phyloP scores from a whole-genome alignment of 2,888 invertebrate species.

The Trichopoda pennipes region DNA sequence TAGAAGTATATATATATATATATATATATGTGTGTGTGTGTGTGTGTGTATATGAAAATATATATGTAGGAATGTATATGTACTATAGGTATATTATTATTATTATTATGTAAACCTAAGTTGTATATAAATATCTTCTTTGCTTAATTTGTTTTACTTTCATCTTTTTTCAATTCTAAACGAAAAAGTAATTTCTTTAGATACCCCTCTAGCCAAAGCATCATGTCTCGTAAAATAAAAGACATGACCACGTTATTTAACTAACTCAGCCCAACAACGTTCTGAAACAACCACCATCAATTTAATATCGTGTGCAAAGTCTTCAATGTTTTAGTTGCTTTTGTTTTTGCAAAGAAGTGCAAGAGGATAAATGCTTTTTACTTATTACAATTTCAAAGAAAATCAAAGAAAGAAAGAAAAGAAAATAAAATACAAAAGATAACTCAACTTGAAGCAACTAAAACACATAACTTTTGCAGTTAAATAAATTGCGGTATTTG shows the following conservation, averaged over 20 bases:
- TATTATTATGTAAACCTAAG: no score
- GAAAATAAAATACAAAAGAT: neutral
- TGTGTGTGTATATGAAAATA: no score
- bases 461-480: slow-evolving; percentile 28
- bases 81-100: no score
- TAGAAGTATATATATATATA: no score
- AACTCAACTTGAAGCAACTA: neutral
- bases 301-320: neutral
- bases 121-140: slow-evolving; percentile 54
- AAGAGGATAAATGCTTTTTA: slow-evolving; percentile 79
- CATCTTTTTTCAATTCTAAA: neutral
- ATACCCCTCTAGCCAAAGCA: slow-evolving; percentile 69
- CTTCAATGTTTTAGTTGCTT: neutral
- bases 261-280: slow-evolving; percentile 26
- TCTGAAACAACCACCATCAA: neutral
- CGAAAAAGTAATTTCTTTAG: slow-evolving; percentile 72
- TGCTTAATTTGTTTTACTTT: slow-evolving; percentile 18
- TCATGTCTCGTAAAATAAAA: slow-evolving; percentile 74
- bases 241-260: slow-evolving; percentile 62
- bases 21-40: neutral
- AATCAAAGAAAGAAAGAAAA: neutral
- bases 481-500: slow-evolving; percentile 20
- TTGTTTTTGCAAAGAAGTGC: slow-evolving; percentile 62
- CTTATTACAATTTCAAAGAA: slow-evolving; percentile 76
- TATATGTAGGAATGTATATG: no score